A percentile compares a stretch with the other conserved stretches of the same genome.
These are phyloP conservation scores for Eleginops maclovinus DNA, from an alignment of 2,113 vertebrate genomes.

Conservation along the genomic window DNA sequence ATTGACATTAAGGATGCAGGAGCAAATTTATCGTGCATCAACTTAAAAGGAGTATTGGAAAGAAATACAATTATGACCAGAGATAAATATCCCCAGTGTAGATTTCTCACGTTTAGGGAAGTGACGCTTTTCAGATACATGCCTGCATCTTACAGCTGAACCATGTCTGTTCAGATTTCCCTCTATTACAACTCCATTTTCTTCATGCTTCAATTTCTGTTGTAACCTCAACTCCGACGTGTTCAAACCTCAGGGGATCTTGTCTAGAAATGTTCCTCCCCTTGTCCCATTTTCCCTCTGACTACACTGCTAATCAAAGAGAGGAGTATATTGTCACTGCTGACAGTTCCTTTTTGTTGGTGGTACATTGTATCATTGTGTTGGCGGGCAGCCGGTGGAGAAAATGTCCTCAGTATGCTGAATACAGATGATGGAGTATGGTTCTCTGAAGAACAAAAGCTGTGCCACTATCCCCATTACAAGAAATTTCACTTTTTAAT, in stretches of 20 bases:
- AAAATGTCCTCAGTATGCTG: slow-evolving; percentile 31
- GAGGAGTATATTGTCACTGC: slow-evolving; percentile 31
- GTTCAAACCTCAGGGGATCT: slow-evolving; percentile 40
- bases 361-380: slow-evolving; percentile 24
- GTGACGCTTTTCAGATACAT: not conserved
- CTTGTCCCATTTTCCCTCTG: slow-evolving; percentile 47
- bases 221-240: slow-evolving; percentile 23
- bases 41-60: slow-evolving; percentile 46
- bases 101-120: slow-evolving; percentile 10
- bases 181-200: slow-evolving; percentile 15
- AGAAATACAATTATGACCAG: not conserved
- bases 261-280: slow-evolving; percentile 39
- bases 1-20: slow-evolving; percentile 50
- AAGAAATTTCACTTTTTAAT: slow-evolving; percentile 34
- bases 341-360: slow-evolving; percentile 24
- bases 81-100: not conserved
- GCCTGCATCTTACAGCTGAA: not conserved
- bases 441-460: slow-evolving; percentile 7
- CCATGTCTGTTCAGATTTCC: not conserved
- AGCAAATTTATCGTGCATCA: slow-evolving; percentile 39
- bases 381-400: slow-evolving; percentile 16
- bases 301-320: slow-evolving; percentile 37
- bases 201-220: slow-evolving; percentile 16
- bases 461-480: not conserved
- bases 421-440: slow-evolving; percentile 44